These are phyloP conservation scores for Moxostoma hubbsi DNA, from an alignment of 2,797 vertebrate genomes.

Conservation along the genomic window DNA sequence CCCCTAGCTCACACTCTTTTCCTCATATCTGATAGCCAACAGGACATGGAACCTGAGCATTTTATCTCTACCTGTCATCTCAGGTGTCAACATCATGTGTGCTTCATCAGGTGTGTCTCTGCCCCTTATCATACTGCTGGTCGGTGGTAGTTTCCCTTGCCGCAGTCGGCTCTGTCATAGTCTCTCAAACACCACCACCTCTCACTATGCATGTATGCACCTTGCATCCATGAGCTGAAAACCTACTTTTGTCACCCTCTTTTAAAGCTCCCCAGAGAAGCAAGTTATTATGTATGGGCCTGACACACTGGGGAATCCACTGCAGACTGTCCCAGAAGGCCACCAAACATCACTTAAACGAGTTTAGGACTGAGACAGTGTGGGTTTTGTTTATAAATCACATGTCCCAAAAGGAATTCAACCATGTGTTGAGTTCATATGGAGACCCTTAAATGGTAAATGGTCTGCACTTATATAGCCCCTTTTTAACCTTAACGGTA, in stretches of 20 bases:
- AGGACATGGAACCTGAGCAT: background rate
- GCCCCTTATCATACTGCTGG: background rate
- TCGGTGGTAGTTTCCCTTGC: background rate
- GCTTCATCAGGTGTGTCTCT: background rate
- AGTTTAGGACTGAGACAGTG: background rate
- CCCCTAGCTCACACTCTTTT: background rate
- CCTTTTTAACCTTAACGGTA: no score
- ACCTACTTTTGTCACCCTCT: constrained; percentile 1
- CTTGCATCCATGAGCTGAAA: background rate
- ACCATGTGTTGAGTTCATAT: no score
- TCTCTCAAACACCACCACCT: constrained; percentile 1
- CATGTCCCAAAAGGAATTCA: background rate
- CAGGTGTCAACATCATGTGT: background rate
- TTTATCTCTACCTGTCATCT: background rate
- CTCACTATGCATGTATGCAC: background rate
- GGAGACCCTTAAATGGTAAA: no score
- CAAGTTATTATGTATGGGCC: background rate
- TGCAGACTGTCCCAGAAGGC: background rate
- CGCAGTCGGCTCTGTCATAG: background rate
- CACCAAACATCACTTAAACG: constrained; percentile 16
- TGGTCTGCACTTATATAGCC: no score
- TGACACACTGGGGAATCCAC: background rate
- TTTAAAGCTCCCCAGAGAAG: constrained; percentile 3
- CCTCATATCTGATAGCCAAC: background rate
- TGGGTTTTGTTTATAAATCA: constrained; percentile 20